Conservation (phyloP, 2,797 vertebrate species). For the Dicrostonyx torquatus region DNA sequence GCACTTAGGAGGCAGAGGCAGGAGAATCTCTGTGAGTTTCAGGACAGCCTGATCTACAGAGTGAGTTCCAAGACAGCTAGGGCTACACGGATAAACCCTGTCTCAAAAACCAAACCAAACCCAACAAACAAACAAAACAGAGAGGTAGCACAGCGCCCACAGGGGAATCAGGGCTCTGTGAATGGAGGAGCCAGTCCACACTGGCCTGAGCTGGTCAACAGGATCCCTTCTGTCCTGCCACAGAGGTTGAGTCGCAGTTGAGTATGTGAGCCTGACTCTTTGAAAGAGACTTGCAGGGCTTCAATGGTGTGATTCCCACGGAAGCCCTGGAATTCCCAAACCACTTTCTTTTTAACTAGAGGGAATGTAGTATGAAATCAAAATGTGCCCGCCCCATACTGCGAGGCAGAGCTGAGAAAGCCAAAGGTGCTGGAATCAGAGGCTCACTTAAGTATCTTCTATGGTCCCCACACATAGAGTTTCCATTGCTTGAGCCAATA, state of each 20-base stretch:
- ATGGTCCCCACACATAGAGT: background rate
- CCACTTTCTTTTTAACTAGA: background rate
- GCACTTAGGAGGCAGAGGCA: background rate
- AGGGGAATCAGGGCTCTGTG: background rate
- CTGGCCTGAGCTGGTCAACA: background rate
- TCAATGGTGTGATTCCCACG: background rate
- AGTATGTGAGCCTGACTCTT: background rate
- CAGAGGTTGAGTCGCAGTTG: background rate
- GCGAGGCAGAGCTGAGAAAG: background rate
- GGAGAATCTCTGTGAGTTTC: background rate
- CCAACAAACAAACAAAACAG: background rate
- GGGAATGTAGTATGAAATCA: background rate
- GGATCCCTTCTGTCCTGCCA: background rate
- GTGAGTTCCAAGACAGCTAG: background rate
- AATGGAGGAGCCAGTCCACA: background rate
- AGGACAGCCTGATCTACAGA: background rate
- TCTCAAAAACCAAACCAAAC: background rate
- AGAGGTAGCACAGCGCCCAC: background rate
- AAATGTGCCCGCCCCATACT: background rate
- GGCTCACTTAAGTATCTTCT: background rate
- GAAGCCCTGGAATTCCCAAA: background rate
- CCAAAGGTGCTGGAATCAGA: background rate
- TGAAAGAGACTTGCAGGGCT: background rate
- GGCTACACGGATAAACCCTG: background rate
- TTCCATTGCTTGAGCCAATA: background rate